Base-by-base conservation (phyloP, 2,113 vertebrate species). In the Dunckerocampus dactyliophorus region DNA sequence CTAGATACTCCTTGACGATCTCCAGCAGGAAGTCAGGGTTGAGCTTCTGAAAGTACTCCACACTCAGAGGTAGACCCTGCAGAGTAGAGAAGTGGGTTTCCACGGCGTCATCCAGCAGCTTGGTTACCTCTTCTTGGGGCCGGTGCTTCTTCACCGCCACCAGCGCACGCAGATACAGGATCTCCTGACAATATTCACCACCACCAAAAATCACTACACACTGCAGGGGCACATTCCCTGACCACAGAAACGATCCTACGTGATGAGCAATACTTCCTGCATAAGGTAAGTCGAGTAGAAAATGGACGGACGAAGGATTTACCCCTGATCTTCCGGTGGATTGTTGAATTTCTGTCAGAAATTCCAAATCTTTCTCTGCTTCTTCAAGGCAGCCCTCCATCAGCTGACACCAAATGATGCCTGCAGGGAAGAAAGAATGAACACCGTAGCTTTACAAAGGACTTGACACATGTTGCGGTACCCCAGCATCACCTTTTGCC, bases 21-120 rank as follows among this genome's bases (percentile, higher is more conserved):
- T 98, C 94, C 54, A 98, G 79, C 61, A 99, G 88, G 82, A 99
- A 98, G 84, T 98, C 95, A 19, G 96, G 94, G 79, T 99, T 98
- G 80, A 98, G 89, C 66, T 91, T 96, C 84, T 97, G 93, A 82
- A 95, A 94, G 87, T 98, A 99, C 53, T 96, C 91, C 59, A 97
- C 88, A 24, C 95, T 91, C 80, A 98, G 92, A 61, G 95, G 95
- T 64, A 97, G 85, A 57, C 93, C 93, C 81, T 88, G 90, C 51
- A 98, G 86, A 3, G 90, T 86, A 8, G 91, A 94, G 79, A 99
- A 95, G 82, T 99, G 97, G 49, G 87, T 92, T 74, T 97, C 94
- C 77, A 98, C 89, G 1, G 94, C 92, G 63, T 95, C 93, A 65
- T 95, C 94, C 79, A 98, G 75, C 69, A 98, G 88, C 65, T 87